Percentiles rank a stretch among this genome's conserved stretches.
These are phyloP conservation scores for Dinocampus coccinellae DNA, from an alignment of 2,888 invertebrate species.

Conservation along the genomic window DNA sequence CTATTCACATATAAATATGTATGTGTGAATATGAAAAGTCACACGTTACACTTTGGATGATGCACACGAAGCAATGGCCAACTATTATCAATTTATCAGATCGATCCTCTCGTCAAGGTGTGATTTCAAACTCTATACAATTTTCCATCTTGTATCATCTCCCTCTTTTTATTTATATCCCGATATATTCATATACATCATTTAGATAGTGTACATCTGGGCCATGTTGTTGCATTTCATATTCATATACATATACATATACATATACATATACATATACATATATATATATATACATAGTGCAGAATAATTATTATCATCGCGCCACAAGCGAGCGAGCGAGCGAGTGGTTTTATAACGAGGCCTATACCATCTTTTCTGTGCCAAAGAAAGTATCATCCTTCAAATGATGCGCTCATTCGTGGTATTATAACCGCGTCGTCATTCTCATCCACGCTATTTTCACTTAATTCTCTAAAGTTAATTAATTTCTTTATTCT, in stretches of 20 bases:
- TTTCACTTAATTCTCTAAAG: slow-evolving; percentile 5
- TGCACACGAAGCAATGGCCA: slow-evolving; percentile 6
- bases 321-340: slow-evolving; percentile 8
- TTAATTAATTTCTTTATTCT: slow-evolving; percentile 16
- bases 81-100: slow-evolving; percentile 29
- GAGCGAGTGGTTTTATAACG: slow-evolving; percentile 27
- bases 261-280: background rate
- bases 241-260: slow-evolving; percentile 3
- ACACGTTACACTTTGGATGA: slow-evolving; percentile 53
- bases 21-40: slow-evolving; percentile 42
- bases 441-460: slow-evolving; percentile 23
- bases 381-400: slow-evolving; percentile 57
- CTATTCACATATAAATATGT: slow-evolving; percentile 19
- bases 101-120: slow-evolving; percentile 25
- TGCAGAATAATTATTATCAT: slow-evolving; percentile 28
- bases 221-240: slow-evolving; percentile 5
- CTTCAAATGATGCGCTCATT: slow-evolving; percentile 44
- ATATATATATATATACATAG: slow-evolving; percentile 9
- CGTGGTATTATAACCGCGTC: slow-evolving; percentile 23
- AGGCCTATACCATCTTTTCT: slow-evolving; percentile 44
- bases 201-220: slow-evolving; percentile 19
- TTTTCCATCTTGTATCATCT: too few relatives aligned
- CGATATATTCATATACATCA: background rate
- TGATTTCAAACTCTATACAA: slow-evolving; percentile 8
- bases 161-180: too few relatives aligned